phyloP scores from a whole-genome alignment of 2,113 vertebrate genomes.

The Oxyruncus cristatus region DNA sequence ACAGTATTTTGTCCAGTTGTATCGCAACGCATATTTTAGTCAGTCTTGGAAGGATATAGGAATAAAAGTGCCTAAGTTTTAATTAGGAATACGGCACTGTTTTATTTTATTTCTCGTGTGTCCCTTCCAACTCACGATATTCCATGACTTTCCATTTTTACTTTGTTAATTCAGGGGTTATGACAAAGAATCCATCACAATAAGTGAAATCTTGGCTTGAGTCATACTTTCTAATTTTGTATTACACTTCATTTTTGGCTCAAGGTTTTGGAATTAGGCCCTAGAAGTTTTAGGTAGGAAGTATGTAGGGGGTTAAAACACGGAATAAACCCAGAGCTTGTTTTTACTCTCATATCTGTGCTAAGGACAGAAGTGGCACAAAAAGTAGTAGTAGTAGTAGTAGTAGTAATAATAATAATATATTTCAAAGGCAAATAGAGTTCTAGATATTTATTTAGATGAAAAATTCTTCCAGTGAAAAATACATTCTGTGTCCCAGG shows the following conservation, averaged over 20 bases:
- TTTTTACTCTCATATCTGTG: neutral
- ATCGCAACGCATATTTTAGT: neutral
- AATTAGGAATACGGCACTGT: neutral
- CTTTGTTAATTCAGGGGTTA: neutral
- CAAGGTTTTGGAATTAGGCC: neutral
- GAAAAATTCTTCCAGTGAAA: neutral
- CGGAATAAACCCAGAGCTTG: neutral
- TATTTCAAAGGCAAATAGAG: neutral
- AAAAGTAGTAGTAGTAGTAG: neutral
- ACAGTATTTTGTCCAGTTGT: neutral
- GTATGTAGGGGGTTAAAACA: neutral
- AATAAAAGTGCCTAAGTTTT: neutral
- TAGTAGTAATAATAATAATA: neutral
- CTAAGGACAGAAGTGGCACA: neutral
- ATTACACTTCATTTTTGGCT: neutral
- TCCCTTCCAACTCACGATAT: neutral
- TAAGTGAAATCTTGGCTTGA: neutral
- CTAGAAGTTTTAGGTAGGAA: neutral
- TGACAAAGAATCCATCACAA: neutral
- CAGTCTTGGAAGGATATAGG: neutral
- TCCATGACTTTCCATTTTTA: neutral
- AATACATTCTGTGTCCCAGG: neutral
- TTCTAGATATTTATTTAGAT: neutral
- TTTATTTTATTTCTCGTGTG: neutral
- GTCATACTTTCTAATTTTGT: neutral